phyloP scores from a whole-genome alignment of 2,797 vertebrate species.

The Botia kubotai region DNA sequence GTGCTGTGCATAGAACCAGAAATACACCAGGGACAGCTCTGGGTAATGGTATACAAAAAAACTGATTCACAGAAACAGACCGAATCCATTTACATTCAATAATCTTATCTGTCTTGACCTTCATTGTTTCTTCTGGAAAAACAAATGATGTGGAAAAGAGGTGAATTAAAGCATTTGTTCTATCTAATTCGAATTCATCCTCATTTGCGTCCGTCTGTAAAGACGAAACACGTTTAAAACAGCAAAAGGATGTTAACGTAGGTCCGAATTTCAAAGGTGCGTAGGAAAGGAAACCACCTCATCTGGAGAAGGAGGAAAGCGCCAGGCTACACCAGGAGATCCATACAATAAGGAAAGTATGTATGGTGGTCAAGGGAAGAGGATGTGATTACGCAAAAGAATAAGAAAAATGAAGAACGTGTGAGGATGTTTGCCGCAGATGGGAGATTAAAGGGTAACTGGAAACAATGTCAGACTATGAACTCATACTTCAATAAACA shows the following conservation, averaged over 20 bases:
- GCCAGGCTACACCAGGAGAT: constrained; percentile 41
- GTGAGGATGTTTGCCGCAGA: constrained; percentile 42
- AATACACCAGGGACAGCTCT: constrained; percentile 9
- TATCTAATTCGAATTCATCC: neutral
- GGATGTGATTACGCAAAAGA: neutral
- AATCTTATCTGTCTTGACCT: neutral
- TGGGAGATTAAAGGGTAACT: constrained; percentile 11
- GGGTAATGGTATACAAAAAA: constrained; percentile 10
- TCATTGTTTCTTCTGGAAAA: constrained; percentile 13
- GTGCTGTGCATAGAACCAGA: constrained; percentile 22
- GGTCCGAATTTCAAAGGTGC: neutral
- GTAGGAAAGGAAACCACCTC: neutral
- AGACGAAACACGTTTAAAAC: neutral
- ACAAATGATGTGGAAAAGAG: neutral
- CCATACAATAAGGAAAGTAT: constrained; percentile 48
- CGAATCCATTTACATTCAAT: neutral
- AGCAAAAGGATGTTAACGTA: neutral
- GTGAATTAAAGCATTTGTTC: neutral
- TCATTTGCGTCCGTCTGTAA: neutral
- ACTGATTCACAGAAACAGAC: neutral
- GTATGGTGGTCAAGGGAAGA: constrained; percentile 6
- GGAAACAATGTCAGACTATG: constrained; percentile 17
- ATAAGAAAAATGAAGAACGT: constrained; percentile 17
- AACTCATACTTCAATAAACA: neutral
- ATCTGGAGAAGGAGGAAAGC: neutral